Conservation (phyloP, 2,797 vertebrate genomes). For the Hypotaenidia philippensis region DNA sequence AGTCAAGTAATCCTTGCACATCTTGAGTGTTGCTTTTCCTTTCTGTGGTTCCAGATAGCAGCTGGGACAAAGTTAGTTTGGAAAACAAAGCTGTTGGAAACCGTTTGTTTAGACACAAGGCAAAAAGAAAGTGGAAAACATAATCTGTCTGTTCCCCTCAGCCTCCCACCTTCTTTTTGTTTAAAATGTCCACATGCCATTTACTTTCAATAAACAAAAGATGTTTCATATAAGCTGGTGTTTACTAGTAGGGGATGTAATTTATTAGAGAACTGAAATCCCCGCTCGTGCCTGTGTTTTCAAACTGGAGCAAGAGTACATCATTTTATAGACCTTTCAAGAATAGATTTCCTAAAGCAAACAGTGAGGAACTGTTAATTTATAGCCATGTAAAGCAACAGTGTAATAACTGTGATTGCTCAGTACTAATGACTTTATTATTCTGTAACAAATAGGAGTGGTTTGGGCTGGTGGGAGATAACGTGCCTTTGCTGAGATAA, state of each 20-base stretch:
- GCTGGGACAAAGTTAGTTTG: constrained; percentile 63
- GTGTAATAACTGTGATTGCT: constrained; percentile 3
- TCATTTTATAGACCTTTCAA: constrained; percentile 58
- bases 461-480: constrained; percentile 16
- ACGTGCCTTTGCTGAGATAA: not conserved
- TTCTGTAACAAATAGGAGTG: not conserved
- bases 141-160: constrained; percentile 47
- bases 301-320: constrained; percentile 9
- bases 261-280: constrained; percentile 10
- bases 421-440: constrained; percentile 29
- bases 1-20: constrained; percentile 5
- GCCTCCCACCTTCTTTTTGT: constrained; percentile 69
- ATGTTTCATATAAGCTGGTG: constrained; percentile 41
- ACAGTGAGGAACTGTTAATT: constrained; percentile 45
- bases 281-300: not conserved
- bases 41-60: constrained; percentile 49
- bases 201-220: constrained; percentile 65
- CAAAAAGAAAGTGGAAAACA: constrained; percentile 61
- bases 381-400: constrained; percentile 20
- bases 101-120: constrained; percentile 66
- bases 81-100: constrained; percentile 70
- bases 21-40: constrained; percentile 16
- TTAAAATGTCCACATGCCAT: constrained; percentile 42
- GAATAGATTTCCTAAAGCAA: constrained; percentile 55
- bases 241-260: not conserved